Base-by-base conservation (phyloP, 2,797 vertebrate species). In the Xiphophorus birchmanni region DNA sequence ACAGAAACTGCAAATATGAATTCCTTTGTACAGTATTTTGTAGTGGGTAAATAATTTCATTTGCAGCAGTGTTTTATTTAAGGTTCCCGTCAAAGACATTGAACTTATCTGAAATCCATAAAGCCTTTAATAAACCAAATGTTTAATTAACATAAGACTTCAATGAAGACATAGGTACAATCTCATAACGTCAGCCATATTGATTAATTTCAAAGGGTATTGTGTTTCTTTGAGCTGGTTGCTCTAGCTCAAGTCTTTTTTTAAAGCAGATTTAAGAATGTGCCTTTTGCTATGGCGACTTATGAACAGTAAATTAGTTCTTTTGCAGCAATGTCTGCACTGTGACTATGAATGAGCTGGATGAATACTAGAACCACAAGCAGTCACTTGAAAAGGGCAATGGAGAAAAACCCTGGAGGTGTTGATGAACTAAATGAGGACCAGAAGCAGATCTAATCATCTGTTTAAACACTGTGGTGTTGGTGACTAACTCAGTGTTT, bases 401-500 rank as follows among this genome's bases (percentile, higher is more conserved):
- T 32, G 29, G 48, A 40, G 72, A 77, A 73, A 77, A 76, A 63
- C 45, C 35, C 72, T 45, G 50, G 47, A 82, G 60, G 71, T 45
- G 42, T 69, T 52, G 42, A 63, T 78, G 48, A 73, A 76, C 69
- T 56, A 83, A 88, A 88, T 84, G 65, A 84, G 47, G 1, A 73
- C 74, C 50, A 52, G 42, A 2, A 73, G 74, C 50, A 52, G 48
- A 42, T 82, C 23, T 80, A 87, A 85, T 83, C 32, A 50, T 78
- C 78, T 76, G 44, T 32, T 18, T 29, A 42, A 79, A 83, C 75
- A 82, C 26, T 47, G 17, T 83, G 37, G 72, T 75, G 23, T 50
- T 50, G 12, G 21, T 15, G 32, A 21, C 63, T 21, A 74, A 32
- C 32, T 17, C 54, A 15, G 67, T 48, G 71, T 65, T 77, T 80